Evolutionary conservation across 2,113 vertebrate species (phyloP), one percentile per base, ranked within the genome.

Genomic region (Jaculus jaculus): DNA sequence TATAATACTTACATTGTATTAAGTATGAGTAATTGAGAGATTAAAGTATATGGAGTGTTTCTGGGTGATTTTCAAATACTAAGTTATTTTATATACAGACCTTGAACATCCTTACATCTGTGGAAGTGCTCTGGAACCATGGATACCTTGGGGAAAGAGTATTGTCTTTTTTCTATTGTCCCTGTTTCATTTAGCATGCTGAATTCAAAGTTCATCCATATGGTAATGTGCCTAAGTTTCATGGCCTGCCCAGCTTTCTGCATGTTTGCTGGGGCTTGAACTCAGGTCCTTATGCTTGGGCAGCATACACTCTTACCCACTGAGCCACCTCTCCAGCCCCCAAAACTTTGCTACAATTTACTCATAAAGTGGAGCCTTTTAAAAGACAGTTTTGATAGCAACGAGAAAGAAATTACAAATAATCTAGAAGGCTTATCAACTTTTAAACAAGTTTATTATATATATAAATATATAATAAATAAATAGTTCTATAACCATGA

Each of bases 381-480:
- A 95, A 51, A 82, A 8, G 7, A 84, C 26, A n/a, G 24, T 37
- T 93, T 73, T 81, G 28, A 30, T 89, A 61, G 72, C 63, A 69
- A 26, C 21, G n/a, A 89, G 80, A 87, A 93, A 91, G 16, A 90
- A 88, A 79, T 88, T 81, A 0, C 51, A 86, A 17, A 77, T 60
- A 74, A 94, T 61, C 37, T 90, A 32, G 54, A 66, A 95, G 58
- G 69, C 83, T 89, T 83, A 5, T 32, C 34, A 84, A 77, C 34
- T 79, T 91, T 93, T 94, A 42, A 92, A 95, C 4, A 63, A 91
- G 58, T 96, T 96, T 97, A 94, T 94, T 97, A 84, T 78, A 32
- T 87, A 88, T 88, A 47, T 47, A 47, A 47, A 47, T 47, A 47
- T 47, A 47, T 47, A 47, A 47, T 47, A 47, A 47, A 47, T 47